These are phyloP conservation scores for Tuta absoluta DNA, from an alignment of 2,888 invertebrate species.

Conservation along the genomic window DNA sequence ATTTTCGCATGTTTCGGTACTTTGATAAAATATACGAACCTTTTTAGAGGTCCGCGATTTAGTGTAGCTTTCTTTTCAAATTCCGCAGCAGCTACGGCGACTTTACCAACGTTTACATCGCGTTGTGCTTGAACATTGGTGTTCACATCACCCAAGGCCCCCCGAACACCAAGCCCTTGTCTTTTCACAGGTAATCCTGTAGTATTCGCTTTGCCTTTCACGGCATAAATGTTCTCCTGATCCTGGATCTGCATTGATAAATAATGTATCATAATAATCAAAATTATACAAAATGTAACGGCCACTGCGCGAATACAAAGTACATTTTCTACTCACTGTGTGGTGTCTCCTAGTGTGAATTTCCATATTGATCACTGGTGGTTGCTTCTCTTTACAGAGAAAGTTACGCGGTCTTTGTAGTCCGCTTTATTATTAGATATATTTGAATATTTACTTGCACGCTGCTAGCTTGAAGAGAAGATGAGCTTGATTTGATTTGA, in stretches of 20 bases:
- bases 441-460: not conserved
- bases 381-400: not conserved
- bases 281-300: conserved; percentile 20
- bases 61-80: conserved; percentile 64
- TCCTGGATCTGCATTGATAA: conserved; percentile 54
- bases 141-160: conserved; percentile 70
- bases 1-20: not conserved
- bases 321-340: conserved; percentile 49
- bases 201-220: conserved; percentile 57
- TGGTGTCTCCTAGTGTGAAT: conserved; percentile 59
- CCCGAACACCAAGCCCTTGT: conserved; percentile 59
- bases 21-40: conserved; percentile 43
- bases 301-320: conserved; percentile 7
- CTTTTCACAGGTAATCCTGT: conserved; percentile 54
- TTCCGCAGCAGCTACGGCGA: conserved; percentile 59
- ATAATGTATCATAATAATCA: conserved; percentile 17
- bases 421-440: not conserved
- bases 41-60: conserved; percentile 49
- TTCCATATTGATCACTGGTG: conserved; percentile 50
- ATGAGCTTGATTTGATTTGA: conserved; percentile 14
- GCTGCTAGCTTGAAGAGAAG: conserved; percentile 6
- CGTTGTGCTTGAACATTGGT: conserved; percentile 65
- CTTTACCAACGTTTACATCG: conserved; percentile 58
- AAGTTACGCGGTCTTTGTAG: not conserved
- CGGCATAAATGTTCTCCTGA: conserved; percentile 64